These are phyloP conservation scores for Rhogogaster chlorosoma DNA, from an alignment of 2,888 invertebrate genomes.

Conservation along the genomic window DNA sequence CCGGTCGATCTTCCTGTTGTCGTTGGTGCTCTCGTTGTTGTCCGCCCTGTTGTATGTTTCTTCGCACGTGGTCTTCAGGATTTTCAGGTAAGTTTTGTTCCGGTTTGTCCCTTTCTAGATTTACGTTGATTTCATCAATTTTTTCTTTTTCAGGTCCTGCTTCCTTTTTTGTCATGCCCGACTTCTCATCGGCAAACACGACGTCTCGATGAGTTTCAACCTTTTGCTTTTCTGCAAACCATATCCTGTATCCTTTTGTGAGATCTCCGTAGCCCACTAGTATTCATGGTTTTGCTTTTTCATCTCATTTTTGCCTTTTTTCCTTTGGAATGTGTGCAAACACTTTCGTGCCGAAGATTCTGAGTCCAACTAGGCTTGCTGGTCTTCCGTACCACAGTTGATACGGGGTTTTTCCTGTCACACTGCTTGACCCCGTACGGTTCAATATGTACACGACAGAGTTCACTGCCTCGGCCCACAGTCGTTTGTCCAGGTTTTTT, in stretches of 20 bases:
- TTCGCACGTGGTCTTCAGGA: no score
- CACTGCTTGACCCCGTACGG: slow-evolving; percentile 65
- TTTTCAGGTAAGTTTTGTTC: no score
- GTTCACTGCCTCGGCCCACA: slow-evolving; percentile 74
- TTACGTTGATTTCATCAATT: no score
- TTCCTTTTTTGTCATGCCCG: not conserved
- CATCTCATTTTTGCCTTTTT: slow-evolving; percentile 58
- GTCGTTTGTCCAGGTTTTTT: slow-evolving; percentile 58
- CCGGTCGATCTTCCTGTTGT: no score
- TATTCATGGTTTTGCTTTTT: slow-evolving; percentile 58
- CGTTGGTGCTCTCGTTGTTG: no score
- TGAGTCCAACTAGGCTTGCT: slow-evolving; percentile 47
- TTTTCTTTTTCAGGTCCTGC: slow-evolving; percentile 27
- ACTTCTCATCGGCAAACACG: slow-evolving; percentile 33
- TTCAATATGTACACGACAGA: slow-evolving; percentile 71
- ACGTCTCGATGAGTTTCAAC: slow-evolving; percentile 50
- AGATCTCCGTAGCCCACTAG: slow-evolving; percentile 67
- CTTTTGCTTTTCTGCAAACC: slow-evolving; percentile 48
- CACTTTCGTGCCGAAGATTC: slow-evolving; percentile 63
- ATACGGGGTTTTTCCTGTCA: slow-evolving; percentile 61
- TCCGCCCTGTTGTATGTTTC: no score
- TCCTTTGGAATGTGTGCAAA: slow-evolving; percentile 69
- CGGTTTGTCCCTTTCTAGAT: no score
- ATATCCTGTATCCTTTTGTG: slow-evolving; percentile 66
- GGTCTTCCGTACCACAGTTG: slow-evolving; percentile 65